Evolutionary conservation across 2,888 invertebrate genomes (phyloP), one percentile per base, ranked within the genome.

Genomic region (Athetis lepigone): DNA sequence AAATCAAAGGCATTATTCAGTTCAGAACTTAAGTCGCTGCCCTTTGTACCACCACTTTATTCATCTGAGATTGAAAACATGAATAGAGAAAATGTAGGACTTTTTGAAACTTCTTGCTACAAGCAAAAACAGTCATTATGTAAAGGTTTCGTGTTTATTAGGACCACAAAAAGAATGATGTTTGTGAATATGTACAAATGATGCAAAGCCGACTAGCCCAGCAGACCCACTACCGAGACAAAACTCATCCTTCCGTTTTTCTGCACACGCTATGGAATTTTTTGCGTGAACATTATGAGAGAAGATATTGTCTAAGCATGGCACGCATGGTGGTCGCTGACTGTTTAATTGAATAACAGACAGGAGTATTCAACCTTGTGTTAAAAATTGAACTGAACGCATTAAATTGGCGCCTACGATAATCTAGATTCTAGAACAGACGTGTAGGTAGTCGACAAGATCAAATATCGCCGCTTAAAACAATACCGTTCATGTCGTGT

Each of bases 1-100:
- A n/a, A 57, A 75, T 52, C 47, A 69, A 69, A 55, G 45, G 9
- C 23, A 11, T 61, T 54, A 45, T 55, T 63, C 42, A 11, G 8
- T 23, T 13, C 29, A 47, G 37, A 49, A n/a, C n/a, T n/a, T n/a
- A n/a, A n/a, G n/a, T n/a, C 18, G 42, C 21, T 52, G 42, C 39
- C 16, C 52, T 59, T 49, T 75, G 33, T 49, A 47, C 37, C 27
- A 39, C 23, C 27, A 43, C 11, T 18, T 47, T 2, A 42, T n/a
- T 49, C 40, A 13, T 36, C 18, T 13, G 7, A 37, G 21, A 67
- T 46, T 73, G 11, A 46, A 16, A 21, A 16, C n/a, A 5, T 18
- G 16, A 40, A 4, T 2, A 7, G 6, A n/a, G 18, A 39, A n/a
- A 18, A n/a, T n/a, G 45, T 33, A 2, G 1, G 2, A 2, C 8